These are phyloP conservation scores for Lacerta agilis DNA, from an alignment of 2,797 vertebrate species.

Conservation along the genomic window DNA sequence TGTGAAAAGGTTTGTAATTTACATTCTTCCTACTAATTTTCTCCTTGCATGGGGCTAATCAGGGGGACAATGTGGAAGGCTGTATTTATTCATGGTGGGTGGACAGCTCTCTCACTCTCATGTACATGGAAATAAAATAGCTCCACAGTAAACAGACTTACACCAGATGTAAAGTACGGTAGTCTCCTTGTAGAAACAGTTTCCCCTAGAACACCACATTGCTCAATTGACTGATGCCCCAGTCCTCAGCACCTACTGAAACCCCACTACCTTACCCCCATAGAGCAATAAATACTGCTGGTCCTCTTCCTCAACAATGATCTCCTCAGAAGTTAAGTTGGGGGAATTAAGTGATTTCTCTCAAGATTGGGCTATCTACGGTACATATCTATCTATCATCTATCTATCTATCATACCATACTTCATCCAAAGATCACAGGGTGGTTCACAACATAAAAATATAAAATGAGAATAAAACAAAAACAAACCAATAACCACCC, in stretches of 20 bases:
- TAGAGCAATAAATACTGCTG: not conserved
- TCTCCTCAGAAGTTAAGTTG: not conserved
- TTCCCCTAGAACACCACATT: not conserved
- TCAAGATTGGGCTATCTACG: not conserved
- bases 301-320: not conserved
- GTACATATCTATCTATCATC: too few species aligned
- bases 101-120: slow-evolving; percentile 8
- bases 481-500: too few species aligned
- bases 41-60: slow-evolving; percentile 36
- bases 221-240: not conserved
- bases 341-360: not conserved
- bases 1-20: slow-evolving; percentile 22
- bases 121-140: not conserved
- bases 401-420: too few species aligned
- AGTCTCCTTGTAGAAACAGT: slow-evolving; percentile 11
- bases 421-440: too few species aligned
- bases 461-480: too few species aligned
- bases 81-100: slow-evolving; percentile 3
- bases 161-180: not conserved
- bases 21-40: slow-evolving; percentile 19
- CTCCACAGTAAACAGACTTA: slow-evolving; percentile 24
- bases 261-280: not conserved
- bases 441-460: too few species aligned
- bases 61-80: slow-evolving; percentile 18
- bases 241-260: not conserved